Base-by-base conservation (phyloP, 1,140 invertebrate species). In the Oreohelix idahoensis region DNA sequence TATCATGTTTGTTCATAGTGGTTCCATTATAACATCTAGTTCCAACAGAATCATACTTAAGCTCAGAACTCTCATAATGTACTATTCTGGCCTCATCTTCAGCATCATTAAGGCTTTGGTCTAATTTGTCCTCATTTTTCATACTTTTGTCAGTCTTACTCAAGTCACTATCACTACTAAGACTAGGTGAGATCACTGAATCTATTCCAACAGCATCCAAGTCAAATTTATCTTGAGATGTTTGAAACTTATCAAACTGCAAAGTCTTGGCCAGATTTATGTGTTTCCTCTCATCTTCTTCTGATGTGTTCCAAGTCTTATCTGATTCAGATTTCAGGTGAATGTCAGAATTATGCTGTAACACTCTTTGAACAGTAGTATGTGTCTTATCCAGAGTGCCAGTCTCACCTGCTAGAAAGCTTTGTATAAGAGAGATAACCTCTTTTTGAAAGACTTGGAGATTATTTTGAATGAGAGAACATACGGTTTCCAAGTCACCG, bases 391-490 rank as follows among this genome's bases (percentile, higher is more conserved):
- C 87, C 1, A 85, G 88, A 29, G 85, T 79, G 29, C 2, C 10
- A 15, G 20, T 32, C n/a, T 88, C 88, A 26, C 87, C 87, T 69
- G 83, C 70, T 1, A 90, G 78, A 85, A 88, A 88, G n/a, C 75
- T 77, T 73, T 86, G 86, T 29, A 93, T 79, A 15, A 93, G 77
- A n/a, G 92, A 91, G 23, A 92, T 58, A 36, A 93, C 87, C 81
- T 87, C 83, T 84, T 92, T 92, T 26, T 91, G 84, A 0, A 89
- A 90, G 0, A 89, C 90, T 38, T 79, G 84, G 15, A 90, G 83
- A 78, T 92, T 92, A 11, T 84, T 86, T 82, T 93, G 92, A 23
- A 80, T 79, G 83, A 90, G 90, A 63, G 84, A 74, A 8, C 32
- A 49, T 26, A 82, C 29, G 26, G 74, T 32, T 1, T 53, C 71